Base-by-base conservation (phyloP, 64 coral and sea anemone species). In the Pocillopora damicornis region DNA sequence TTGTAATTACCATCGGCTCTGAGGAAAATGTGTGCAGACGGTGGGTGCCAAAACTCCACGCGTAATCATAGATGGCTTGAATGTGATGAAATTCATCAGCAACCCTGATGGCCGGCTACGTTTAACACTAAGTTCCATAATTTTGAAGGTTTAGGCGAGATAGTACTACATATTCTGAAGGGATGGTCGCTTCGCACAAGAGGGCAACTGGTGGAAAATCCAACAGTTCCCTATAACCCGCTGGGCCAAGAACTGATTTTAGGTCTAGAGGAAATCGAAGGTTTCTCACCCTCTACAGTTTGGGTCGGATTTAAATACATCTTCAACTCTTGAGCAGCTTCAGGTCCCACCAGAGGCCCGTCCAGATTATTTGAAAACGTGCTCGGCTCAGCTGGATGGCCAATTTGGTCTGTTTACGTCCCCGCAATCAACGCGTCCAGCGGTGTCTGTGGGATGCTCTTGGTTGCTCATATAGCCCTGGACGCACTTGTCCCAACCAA, bases 1-100 rank as follows among this genome's bases (percentile, higher is more conserved):
- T 22, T 62, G 60, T 34, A 7, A 83, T 16, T 82, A 62, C 37
- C 45, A 78, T n/a, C 36, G 80, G 80, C 51, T 83, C 80, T 58
- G 34, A 58, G 4, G 63, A 25, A 22, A 81, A 57, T 1, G 79
- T 81, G 14, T 42, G 59, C 26, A 35, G 22, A 42, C 25, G 13
- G 35, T 76, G 34, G n/a, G 75, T 25, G 25, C 35, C 75, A 26
- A 37, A 77, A 37, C 76, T 77, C 26, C 17, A 77, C 34, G 76
- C 15, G 30, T 77, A 77, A 77, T 77, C 36, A 35, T 77, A 77
- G 0, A 37, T 35, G 4, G 76, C 76, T 57, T 77, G 76, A 20
- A 76, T 51, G 23, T 76, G 1, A 63, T 17, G 61, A 63, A 63
- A 63, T 63, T 63, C 61, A 63, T 63, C 13, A 30, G 9, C 74